Conservation (phyloP, 2,113 vertebrate genomes). For the Morone chrysops region DNA sequence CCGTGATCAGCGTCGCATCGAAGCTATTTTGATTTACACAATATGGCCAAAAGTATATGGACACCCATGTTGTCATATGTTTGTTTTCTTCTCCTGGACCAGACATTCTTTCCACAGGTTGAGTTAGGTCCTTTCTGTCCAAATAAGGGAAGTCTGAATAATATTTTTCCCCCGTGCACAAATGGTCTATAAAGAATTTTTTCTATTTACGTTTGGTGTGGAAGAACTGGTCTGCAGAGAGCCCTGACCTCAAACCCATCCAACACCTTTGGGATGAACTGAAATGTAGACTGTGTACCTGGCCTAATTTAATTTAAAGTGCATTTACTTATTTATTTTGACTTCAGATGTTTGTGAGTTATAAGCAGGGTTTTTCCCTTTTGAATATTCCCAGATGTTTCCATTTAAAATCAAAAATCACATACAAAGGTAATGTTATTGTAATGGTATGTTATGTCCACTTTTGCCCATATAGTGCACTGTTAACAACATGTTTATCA, state of each 20-base stretch:
- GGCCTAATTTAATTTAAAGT: neutral
- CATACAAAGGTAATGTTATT: neutral
- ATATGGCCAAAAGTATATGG: conserved; percentile 5
- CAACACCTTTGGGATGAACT: conserved; percentile 1
- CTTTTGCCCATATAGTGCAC: conserved; percentile 1
- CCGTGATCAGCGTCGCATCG: neutral
- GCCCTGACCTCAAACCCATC: neutral
- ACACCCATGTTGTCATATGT: neutral
- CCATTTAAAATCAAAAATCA: neutral
- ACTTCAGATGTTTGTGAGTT: neutral
- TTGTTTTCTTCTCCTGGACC: neutral
- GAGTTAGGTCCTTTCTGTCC: neutral
- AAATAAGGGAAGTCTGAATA: neutral
- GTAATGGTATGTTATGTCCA: neutral
- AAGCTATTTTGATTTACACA: conserved; percentile 25
- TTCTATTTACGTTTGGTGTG: neutral
- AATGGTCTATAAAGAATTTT: neutral
- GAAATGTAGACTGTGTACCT: neutral
- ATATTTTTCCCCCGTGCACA: neutral
- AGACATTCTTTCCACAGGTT: neutral
- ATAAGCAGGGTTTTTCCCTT: neutral
- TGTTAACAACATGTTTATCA: neutral
- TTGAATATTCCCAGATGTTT: neutral
- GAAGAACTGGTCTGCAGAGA: neutral
- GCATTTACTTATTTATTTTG: neutral